A percentile compares a stretch with the other conserved stretches of the same genome.
Evolutionary conservation across 2,797 vertebrate species (phyloP).

Genomic region (Phataginus tetradactyla): DNA sequence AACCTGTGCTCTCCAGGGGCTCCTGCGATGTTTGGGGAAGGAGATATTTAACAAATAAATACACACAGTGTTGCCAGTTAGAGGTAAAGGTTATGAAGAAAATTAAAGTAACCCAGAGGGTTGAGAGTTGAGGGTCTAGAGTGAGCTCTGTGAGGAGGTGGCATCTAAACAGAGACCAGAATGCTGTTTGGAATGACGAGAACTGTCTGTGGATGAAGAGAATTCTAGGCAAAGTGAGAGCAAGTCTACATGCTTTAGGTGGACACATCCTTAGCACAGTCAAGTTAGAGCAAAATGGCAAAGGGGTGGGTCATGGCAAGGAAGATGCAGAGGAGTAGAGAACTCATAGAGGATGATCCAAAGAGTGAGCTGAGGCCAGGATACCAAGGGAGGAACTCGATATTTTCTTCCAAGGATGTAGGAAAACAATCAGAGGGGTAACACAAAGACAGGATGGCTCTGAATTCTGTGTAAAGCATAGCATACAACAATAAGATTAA

Average conservation of each 20-base stretch:
- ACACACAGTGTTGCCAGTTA: not conserved
- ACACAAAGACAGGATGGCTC: not conserved
- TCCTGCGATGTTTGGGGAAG: not conserved
- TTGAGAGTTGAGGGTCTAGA: not conserved
- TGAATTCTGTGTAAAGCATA: not conserved
- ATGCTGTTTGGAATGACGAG: not conserved
- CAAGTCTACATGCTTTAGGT: not conserved
- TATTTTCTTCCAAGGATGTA: not conserved
- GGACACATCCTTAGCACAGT: accelerated
- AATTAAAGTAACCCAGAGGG: not conserved
- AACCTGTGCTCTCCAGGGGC: not conserved
- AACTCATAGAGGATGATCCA: not conserved
- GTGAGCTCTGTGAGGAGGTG: not conserved
- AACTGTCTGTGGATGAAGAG: not conserved
- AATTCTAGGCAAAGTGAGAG: not conserved
- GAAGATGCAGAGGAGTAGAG: not conserved
- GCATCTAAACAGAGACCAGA: not conserved
- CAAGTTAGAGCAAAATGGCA: not conserved
- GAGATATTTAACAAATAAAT: not conserved
- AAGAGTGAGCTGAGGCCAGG: not conserved
- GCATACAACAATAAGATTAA: not conserved
- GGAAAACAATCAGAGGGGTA: not conserved
- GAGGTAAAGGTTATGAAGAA: not conserved
- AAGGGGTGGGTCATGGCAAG: not conserved
- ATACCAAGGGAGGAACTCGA: not conserved